A percentile compares a stretch with the other conserved stretches of the same genome.
Evolutionary conservation across 1,140 invertebrate genomes (phyloP).

Genomic region (Pseudomyrmex concolor): DNA sequence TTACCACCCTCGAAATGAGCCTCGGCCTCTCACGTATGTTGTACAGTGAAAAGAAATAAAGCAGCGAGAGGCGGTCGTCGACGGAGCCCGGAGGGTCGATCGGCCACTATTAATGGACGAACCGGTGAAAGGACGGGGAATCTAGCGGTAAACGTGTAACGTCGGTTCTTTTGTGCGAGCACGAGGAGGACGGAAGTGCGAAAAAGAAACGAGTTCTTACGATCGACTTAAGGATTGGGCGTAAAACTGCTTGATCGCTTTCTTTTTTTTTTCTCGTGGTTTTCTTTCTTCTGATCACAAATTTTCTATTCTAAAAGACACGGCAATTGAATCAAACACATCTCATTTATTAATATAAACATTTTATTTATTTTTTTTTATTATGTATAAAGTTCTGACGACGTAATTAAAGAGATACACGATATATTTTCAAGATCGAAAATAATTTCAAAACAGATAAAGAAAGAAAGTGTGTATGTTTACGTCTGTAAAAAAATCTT

Average conservation of each 20-base stretch:
- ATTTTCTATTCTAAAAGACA: background rate
- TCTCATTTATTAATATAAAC: background rate
- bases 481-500: background rate
- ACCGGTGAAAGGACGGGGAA: conserved; percentile 66
- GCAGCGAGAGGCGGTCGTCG: conserved; percentile 49
- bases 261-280: background rate
- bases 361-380: background rate
- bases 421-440: background rate
- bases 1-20: conserved; percentile 72
- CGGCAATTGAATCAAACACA: background rate
- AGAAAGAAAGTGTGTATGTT: background rate
- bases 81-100: conserved; percentile 71
- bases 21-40: conserved; percentile 64
- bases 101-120: conserved; percentile 77
- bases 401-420: too few species aligned
- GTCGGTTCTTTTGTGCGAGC: conserved; percentile 67
- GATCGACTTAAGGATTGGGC: conserved; percentile 46
- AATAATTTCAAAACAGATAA: background rate
- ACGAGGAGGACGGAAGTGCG: conserved; percentile 47
- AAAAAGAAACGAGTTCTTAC: conserved; percentile 54
- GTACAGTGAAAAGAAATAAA: conserved; percentile 75
- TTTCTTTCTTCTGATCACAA: background rate
- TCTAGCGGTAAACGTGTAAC: conserved; percentile 70
- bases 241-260: conserved; percentile 18
- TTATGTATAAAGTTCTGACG: background rate